A percentile compares a stretch with the other conserved stretches of the same genome.
phyloP scores from a whole-genome alignment of 2,888 invertebrate species.

The Xylophagus ater region DNA sequence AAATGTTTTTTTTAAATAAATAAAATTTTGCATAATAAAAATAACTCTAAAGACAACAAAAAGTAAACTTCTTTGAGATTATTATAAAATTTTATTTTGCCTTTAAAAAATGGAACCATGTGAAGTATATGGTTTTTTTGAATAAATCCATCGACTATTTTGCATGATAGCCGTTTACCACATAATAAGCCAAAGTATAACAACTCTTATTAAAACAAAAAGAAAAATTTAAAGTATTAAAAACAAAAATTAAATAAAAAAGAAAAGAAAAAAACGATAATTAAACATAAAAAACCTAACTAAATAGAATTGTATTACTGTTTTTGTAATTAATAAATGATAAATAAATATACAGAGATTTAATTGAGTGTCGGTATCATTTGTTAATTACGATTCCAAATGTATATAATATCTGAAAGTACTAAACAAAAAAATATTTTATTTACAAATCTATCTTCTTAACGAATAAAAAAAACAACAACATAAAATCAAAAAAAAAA shows the following conservation, averaged over 20 bases:
- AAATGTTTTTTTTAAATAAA: too few species aligned
- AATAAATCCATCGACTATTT: conserved; percentile 49
- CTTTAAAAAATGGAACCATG: conserved; percentile 61
- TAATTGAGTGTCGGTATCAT: too few species aligned
- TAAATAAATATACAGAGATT: too few species aligned
- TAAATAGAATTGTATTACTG: conserved; percentile 7
- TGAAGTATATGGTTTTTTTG: too few species aligned
- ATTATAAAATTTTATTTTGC: too few species aligned
- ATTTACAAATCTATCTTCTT: conserved; percentile 9
- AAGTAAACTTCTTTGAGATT: too few species aligned
- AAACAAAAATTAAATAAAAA: too few species aligned
- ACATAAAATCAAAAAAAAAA: conserved; percentile 15
- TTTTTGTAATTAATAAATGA: conserved; percentile 14
- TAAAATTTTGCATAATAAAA: too few species aligned
- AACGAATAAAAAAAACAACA: conserved; percentile 13
- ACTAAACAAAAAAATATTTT: conserved; percentile 6
- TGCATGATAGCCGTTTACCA: conserved; percentile 46
- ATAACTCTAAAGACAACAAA: too few species aligned
- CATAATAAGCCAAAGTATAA: conserved; percentile 14
- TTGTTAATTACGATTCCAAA: conserved; percentile 13
- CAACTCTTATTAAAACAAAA: conserved; percentile 15
- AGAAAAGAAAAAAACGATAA: too few species aligned
- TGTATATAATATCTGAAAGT: conserved; percentile 15
- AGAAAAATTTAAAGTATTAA: too few species aligned
- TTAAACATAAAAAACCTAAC: conserved; percentile 6